Conservation (phyloP, 2,113 vertebrate genomes). For the Suricata suricatta region DNA sequence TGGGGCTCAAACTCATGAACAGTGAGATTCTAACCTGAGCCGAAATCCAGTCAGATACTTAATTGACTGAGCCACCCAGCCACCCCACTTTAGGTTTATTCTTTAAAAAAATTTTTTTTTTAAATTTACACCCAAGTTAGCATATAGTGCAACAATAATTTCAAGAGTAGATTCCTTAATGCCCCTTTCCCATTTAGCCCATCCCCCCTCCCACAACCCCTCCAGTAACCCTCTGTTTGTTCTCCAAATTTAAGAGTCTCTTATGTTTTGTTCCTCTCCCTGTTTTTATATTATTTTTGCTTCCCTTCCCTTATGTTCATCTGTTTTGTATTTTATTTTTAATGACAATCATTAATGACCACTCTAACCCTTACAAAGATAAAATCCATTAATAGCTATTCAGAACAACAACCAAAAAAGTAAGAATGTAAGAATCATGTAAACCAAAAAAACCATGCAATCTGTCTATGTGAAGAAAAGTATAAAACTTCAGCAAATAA, state of each 20-base stretch:
- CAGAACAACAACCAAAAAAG: slow-evolving; percentile 4
- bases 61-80: neutral
- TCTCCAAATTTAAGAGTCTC: too few species aligned
- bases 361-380: neutral
- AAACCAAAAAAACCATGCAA: slow-evolving; percentile 28
- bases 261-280: too few species aligned
- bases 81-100: neutral
- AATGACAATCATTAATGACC: neutral
- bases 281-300: too few species aligned
- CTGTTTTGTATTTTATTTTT: neutral
- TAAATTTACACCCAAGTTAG: too few species aligned
- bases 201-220: too few species aligned
- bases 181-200: too few species aligned
- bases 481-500: slow-evolving; percentile 26
- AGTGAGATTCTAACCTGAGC: neutral
- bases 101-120: neutral
- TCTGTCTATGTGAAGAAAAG: slow-evolving; percentile 27
- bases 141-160: too few species aligned
- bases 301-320: too few species aligned
- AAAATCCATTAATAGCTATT: neutral
- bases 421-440: neutral
- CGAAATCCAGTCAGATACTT: neutral
- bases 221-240: too few species aligned
- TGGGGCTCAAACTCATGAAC: neutral
- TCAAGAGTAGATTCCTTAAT: too few species aligned